Percentiles rank a stretch among this genome's conserved stretches.
phyloP scores from a whole-genome alignment of 2,797 vertebrate genomes.

The Potorous gilbertii region DNA sequence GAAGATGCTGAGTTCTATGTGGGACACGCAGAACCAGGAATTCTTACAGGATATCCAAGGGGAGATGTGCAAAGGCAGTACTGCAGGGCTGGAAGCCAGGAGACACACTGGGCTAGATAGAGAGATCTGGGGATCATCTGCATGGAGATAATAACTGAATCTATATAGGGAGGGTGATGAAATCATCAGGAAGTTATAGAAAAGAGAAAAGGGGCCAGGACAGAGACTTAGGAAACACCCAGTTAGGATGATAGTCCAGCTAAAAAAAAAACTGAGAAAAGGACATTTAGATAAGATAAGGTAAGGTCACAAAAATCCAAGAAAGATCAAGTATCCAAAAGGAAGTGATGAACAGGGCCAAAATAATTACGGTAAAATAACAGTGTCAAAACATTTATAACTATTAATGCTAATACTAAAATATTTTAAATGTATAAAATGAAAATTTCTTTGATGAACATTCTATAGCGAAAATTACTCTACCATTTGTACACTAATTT shows the following conservation, averaged over 20 bases:
- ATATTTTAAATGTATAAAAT: conserved; percentile 17
- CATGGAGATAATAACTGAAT: background rate
- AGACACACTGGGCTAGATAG: background rate
- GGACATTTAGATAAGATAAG: background rate
- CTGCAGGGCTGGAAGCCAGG: background rate
- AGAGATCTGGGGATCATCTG: background rate
- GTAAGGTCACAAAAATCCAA: background rate
- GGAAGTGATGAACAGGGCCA: background rate
- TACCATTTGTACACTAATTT: conserved; percentile 8
- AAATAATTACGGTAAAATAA: background rate
- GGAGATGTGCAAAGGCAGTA: background rate
- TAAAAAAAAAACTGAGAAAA: background rate
- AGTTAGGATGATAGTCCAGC: background rate
- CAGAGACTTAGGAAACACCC: background rate
- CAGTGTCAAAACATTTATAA: background rate
- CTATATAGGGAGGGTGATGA: background rate
- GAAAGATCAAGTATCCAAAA: background rate
- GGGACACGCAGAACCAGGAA: background rate
- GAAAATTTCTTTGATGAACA: conserved; percentile 17
- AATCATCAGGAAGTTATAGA: background rate
- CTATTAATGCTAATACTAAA: background rate
- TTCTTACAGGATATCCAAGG: background rate
- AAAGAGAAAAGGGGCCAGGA: background rate
- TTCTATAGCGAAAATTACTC: background rate
- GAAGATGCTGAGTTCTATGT: background rate